Conservation (phyloP, 2,888 invertebrate genomes). For the Sinopyrophorus schimmeli region DNA sequence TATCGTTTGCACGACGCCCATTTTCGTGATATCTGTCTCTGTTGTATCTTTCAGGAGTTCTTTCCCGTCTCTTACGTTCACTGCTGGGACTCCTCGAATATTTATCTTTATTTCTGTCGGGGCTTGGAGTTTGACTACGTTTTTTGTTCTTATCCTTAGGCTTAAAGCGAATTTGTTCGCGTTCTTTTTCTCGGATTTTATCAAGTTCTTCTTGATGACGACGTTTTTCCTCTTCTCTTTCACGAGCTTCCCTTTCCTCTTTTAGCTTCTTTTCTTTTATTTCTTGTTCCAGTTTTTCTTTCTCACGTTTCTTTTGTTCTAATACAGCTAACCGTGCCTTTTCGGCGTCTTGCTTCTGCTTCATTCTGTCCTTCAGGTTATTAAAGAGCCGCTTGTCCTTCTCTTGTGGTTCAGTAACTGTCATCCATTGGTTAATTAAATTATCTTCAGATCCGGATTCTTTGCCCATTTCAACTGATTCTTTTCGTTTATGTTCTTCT, state of each 20-base stretch:
- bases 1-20: conserved; percentile 44
- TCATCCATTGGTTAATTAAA: conserved; percentile 60
- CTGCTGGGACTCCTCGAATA: conserved; percentile 39
- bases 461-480: conserved; percentile 37
- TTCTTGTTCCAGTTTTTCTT: conserved; percentile 52
- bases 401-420: conserved; percentile 50
- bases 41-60: conserved; percentile 37
- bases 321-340: conserved; percentile 49
- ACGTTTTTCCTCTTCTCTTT: conserved; percentile 40
- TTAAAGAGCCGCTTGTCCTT: conserved; percentile 58
- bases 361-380: conserved; percentile 59
- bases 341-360: conserved; percentile 58
- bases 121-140: conserved; percentile 35
- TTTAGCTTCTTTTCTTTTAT: conserved; percentile 51
- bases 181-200: conserved; percentile 48
- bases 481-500: conserved; percentile 55
- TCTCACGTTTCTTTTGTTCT: conserved; percentile 48
- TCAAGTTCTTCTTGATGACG: conserved; percentile 50
- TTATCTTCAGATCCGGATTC: conserved; percentile 44
- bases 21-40: conserved; percentile 48
- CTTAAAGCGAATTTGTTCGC: conserved; percentile 46
- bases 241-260: conserved; percentile 46
- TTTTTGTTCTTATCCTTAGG: conserved; percentile 53
- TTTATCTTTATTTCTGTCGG: conserved; percentile 30
- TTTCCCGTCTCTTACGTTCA: conserved; percentile 36